Evolutionary conservation across 2,113 vertebrate genomes (phyloP).

Genomic region (Castor canadensis): DNA sequence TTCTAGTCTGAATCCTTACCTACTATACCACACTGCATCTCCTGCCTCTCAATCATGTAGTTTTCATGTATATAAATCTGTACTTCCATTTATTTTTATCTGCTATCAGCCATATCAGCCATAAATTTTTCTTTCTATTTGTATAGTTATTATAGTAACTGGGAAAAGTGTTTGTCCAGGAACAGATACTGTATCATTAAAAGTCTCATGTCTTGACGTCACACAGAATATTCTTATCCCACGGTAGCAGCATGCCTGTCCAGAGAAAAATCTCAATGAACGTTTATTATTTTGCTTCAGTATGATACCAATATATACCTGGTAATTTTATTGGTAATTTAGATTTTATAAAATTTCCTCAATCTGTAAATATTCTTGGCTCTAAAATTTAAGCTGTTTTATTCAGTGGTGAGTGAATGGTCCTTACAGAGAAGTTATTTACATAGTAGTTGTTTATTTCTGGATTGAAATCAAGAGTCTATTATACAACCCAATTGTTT

Average conservation of each 20-base stretch:
- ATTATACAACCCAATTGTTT: conserved; percentile 52
- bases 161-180: not conserved
- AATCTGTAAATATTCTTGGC: conserved; percentile 1
- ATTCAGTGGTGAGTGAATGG: not conserved
- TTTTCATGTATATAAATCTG: not conserved
- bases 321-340: conserved; percentile 20
- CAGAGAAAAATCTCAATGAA: not conserved
- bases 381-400: conserved; percentile 47
- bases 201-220: not conserved
- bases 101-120: not conserved
- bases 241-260: not conserved
- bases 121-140: not conserved
- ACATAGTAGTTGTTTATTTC: conserved; percentile 49
- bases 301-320: not conserved
- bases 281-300: conserved; percentile 16
- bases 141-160: not conserved
- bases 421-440: conserved; percentile 7
- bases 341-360: not conserved
- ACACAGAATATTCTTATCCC: not conserved
- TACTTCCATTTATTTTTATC: not conserved
- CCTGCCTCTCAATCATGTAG: not conserved
- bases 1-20: not conserved
- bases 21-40: not conserved
- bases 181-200: not conserved
- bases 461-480: conserved; percentile 52